Conservation (phyloP, 2,888 invertebrate genomes). For the Ditula angustiorana region DNA sequence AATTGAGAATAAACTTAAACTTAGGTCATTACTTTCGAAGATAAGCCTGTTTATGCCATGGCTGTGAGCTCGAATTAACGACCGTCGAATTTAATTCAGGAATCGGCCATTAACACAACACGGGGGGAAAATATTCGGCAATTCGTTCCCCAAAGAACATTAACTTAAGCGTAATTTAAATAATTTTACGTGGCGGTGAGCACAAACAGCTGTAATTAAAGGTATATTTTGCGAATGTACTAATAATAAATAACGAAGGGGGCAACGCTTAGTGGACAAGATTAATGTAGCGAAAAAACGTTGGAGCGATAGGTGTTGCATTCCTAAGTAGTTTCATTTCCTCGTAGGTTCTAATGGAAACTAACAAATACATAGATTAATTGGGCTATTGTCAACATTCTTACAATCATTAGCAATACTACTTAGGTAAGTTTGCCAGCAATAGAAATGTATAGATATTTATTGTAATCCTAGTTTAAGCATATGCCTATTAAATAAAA, state of each 20-base stretch:
- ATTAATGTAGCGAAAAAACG: constrained; percentile 46
- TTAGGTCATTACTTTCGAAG: constrained; percentile 64
- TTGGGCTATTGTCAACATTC: not conserved
- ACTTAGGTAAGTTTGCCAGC: no score
- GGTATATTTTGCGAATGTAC: constrained; percentile 63
- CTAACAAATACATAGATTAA: not conserved
- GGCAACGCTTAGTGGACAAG: constrained; percentile 51
- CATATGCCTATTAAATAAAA: no score
- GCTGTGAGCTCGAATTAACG: constrained; percentile 68
- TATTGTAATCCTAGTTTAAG: no score
- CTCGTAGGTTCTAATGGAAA: not conserved
- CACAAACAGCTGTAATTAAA: constrained; percentile 78
- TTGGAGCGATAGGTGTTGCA: constrained; percentile 33
- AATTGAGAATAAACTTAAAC: constrained; percentile 62
- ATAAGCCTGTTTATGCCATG: constrained; percentile 76
- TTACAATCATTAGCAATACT: no score
- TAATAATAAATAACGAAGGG: constrained; percentile 55
- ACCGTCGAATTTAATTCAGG: constrained; percentile 72
- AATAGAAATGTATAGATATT: no score
- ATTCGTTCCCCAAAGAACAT: constrained; percentile 75
- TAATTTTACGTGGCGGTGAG: constrained; percentile 78
- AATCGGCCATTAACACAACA: constrained; percentile 72
- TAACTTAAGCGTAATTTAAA: constrained; percentile 79
- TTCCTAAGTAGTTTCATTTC: constrained; percentile 24
- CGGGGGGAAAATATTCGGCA: constrained; percentile 70